Base-by-base conservation (phyloP, 2,113 vertebrate genomes). In the Pterocles gutturalis region DNA sequence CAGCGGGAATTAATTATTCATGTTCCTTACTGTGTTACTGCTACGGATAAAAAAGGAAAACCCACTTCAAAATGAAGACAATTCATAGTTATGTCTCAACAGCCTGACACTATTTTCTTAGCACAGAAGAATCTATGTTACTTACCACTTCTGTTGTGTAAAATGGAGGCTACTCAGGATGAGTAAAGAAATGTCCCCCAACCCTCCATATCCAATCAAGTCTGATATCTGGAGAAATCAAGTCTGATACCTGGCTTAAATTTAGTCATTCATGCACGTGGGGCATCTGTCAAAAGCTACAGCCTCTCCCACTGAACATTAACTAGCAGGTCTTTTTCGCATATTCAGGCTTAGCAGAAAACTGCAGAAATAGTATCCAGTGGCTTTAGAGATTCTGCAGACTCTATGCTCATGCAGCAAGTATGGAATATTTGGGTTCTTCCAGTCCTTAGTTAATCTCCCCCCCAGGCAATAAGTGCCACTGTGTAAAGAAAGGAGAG, bases 31-130 rank as follows among this genome's bases (percentile, higher is more conserved):
- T 76, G 66, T 28, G 14, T 57, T 90, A 60, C 29, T 75, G 46
- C 19, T 85, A 55, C 24, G 60, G 53, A 83, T 80, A 62, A 73
- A 90, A 96, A 94, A 83, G 20, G 54, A 90, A 93, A 96, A 77
- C 10, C 10, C n/a, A 34, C 75, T 73, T 90, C 34, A 80, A 92
- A 92, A 86, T 31, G 4, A 89, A 90, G 65, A 67, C 9, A 75
- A 61, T 58, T 84, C 19, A 2, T 41, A 86, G 72, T 57, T 83
- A 53, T 11, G 43, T 62, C n/a, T 91, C 83, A 73, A 69, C 41
- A 92, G 64, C 38, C 43, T 83, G 58, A 46, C 28, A 16, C 33
- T 54, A 31, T 69, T 86, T 87, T 53, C 71, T 70, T 58, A 82
- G 10, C 69, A 69, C 49, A 65, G 61, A 82, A 87, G 36, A 76